phyloP scores from a whole-genome alignment of 2,888 invertebrate species.

The Eulithis prunata region DNA sequence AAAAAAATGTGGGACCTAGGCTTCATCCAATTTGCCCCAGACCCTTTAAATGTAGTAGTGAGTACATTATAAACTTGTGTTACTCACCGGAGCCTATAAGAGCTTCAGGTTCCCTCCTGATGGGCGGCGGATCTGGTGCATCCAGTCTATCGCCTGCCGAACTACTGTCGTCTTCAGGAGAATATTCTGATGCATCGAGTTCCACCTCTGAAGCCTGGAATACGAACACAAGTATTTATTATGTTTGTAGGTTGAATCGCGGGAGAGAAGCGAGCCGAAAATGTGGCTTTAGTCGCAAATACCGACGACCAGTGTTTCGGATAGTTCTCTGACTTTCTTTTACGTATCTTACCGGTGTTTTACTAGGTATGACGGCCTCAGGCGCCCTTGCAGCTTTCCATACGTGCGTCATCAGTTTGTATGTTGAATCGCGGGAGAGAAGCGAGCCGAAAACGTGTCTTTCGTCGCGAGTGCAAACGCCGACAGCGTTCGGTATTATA shows the following conservation, averaged over 20 bases:
- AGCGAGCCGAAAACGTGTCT: conserved; percentile 96
- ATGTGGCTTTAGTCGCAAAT: conserved; percentile 94
- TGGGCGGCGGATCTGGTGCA: conserved; percentile 52
- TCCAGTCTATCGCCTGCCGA: conserved; percentile 77
- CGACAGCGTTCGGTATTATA: conserved; percentile 97
- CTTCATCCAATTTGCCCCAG: too few relatives aligned
- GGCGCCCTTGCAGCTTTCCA: conserved; percentile 88
- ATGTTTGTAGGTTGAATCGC: conserved; percentile 92
- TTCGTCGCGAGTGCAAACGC: conserved; percentile 92
- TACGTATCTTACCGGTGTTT: conserved; percentile 58
- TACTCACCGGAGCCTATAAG: conserved; percentile 63
- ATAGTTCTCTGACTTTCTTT: conserved; percentile 85
- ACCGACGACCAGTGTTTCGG: conserved; percentile 94
- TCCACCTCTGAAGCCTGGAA: conserved; percentile 70
- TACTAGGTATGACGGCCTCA: conserved; percentile 65
- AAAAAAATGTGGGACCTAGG: too few relatives aligned
- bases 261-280: conserved; percentile 94
- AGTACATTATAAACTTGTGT: too few relatives aligned
- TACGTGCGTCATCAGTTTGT: conserved; percentile 93
- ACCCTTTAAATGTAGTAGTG: too few relatives aligned
- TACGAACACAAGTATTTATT: not conserved
- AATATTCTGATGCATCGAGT: conserved; percentile 77
- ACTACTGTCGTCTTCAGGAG: conserved; percentile 84
- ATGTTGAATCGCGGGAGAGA: conserved; percentile 94
- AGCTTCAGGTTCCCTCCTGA: conserved; percentile 61